phyloP scores from a whole-genome alignment of 1,140 invertebrate genomes.

The Pseudomyrmex concolor region DNA sequence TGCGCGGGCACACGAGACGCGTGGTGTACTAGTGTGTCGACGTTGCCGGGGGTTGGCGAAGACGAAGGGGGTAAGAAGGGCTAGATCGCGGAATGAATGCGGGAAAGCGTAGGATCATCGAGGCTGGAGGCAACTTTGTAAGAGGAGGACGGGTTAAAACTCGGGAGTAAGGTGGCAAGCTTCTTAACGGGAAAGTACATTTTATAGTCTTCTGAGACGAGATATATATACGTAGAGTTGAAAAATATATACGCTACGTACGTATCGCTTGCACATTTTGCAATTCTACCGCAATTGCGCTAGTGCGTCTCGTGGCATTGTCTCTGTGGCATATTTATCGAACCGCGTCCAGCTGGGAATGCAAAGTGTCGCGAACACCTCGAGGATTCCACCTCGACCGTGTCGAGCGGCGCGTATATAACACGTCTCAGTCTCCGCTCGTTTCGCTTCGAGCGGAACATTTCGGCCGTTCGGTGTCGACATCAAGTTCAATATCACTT shows the following conservation, averaged over 20 bases:
- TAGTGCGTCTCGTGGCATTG: background rate
- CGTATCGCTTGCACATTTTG: background rate
- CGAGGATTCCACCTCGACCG: conserved; percentile 74
- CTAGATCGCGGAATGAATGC: conserved; percentile 72
- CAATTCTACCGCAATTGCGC: background rate
- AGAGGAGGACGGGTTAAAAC: conserved; percentile 66
- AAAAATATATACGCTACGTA: conserved; percentile 29
- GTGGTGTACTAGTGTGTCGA: conserved; percentile 34
- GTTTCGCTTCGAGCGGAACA: conserved; percentile 10
- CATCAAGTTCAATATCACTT: conserved; percentile 85
- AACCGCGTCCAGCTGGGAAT: too few species aligned
- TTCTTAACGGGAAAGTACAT: conserved; percentile 57
- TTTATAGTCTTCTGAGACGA: conserved; percentile 63
- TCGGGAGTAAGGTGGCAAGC: conserved; percentile 35
- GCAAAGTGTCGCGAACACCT: conserved; percentile 35
- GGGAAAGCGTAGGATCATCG: conserved; percentile 70
- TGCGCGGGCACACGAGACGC: conserved; percentile 12
- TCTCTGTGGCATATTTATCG: background rate
- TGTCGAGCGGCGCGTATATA: conserved; percentile 41
- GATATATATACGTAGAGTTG: conserved; percentile 25
- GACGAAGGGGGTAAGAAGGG: conserved; percentile 65
- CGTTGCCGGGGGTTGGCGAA: conserved; percentile 41
- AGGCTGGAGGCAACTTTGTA: conserved; percentile 47
- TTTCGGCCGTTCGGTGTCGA: conserved; percentile 74
- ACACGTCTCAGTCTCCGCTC: conserved; percentile 70